Evolutionary conservation across 35 echinoderm and acorn worm species (phyloP).

Genomic region (Apostichopus californicus): DNA sequence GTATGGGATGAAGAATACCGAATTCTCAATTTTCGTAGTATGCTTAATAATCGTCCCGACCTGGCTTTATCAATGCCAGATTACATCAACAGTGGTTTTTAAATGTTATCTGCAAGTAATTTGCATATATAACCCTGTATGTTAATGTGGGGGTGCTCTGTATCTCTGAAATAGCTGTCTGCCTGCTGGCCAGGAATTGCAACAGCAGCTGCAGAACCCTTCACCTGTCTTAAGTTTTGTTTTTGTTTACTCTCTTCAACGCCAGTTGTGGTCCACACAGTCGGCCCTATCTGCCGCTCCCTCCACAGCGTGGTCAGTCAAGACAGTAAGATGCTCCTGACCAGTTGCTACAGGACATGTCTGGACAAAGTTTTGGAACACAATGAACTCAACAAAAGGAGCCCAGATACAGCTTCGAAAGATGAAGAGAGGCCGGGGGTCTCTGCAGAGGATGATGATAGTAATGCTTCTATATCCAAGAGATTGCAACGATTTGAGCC

Average conservation of each 20-base stretch:
- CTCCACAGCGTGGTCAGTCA: not conserved
- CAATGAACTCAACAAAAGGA: conserved; percentile 58
- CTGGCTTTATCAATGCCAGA: no score
- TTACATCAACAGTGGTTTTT: no score
- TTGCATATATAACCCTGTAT: no score
- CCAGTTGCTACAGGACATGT: conserved; percentile 75
- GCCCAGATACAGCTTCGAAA: not conserved
- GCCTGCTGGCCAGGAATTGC: no score
- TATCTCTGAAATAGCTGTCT: no score
- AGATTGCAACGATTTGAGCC: conserved; percentile 47
- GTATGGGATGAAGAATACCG: no score
- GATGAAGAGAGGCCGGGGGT: not conserved
- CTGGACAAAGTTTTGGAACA: conserved; percentile 68
- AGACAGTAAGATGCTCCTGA: conserved; percentile 23
- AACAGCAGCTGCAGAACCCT: no score
- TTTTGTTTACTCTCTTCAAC: not conserved
- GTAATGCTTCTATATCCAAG: conserved; percentile 9
- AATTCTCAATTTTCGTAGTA: no score
- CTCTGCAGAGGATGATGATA: not conserved
- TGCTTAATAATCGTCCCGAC: no score
- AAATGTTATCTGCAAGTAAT: not conserved
- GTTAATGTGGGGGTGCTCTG: no score
- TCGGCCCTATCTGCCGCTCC: conserved; percentile 64
- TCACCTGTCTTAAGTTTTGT: not conserved
- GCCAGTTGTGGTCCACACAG: conserved; percentile 87